A percentile compares a stretch with the other conserved stretches of the same genome.
Evolutionary conservation across 1,140 invertebrate genomes (phyloP).

Genomic region (Musca vetustissima): DNA sequence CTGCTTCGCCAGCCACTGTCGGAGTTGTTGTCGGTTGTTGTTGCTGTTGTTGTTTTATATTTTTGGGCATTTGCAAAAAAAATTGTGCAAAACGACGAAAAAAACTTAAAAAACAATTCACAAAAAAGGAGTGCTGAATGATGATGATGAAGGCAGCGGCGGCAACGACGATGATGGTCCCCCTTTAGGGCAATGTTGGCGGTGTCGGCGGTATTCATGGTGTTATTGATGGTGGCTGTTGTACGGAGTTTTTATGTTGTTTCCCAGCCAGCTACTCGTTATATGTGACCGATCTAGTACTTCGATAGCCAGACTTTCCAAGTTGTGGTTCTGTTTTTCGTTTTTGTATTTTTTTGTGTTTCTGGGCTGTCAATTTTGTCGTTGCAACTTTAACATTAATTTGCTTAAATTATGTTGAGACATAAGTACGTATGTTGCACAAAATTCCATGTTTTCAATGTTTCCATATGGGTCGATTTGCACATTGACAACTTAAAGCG

Average conservation of each 20-base stretch:
- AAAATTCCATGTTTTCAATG: no score
- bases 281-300: no score
- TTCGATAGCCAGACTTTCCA: no score
- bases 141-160: neutral
- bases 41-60: neutral
- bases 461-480: no score
- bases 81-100: neutral
- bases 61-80: neutral
- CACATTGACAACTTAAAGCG: no score
- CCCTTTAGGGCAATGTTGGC: neutral
- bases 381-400: constrained; percentile 22
- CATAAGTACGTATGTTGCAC: constrained; percentile 1
- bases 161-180: neutral
- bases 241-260: neutral
- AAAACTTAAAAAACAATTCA: neutral
- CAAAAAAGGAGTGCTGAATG: constrained; percentile 13
- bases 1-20: no score
- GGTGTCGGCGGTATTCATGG: neutral
- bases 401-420: constrained; percentile 22
- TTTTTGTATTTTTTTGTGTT: neutral
- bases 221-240: constrained; percentile 10
- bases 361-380: neutral
- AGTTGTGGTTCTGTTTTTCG: no score
- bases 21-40: no score
- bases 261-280: no score